A percentile compares a stretch with the other conserved stretches of the same genome.
Conservation (phyloP, 2,888 invertebrate species). For the Heteromyza rotundicornis region DNA sequence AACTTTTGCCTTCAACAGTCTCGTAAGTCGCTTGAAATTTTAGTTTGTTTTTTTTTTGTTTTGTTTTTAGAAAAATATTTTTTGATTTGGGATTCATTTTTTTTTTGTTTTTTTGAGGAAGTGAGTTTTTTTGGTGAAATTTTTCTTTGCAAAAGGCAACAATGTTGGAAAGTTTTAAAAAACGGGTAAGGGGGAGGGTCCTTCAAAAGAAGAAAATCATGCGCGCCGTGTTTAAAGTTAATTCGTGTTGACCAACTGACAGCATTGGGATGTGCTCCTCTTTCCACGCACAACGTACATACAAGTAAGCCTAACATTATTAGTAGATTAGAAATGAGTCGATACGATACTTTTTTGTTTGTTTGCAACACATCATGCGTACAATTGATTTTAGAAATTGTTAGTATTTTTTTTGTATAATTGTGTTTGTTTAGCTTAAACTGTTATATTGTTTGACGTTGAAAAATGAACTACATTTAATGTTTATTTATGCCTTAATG, state of each 20-base stretch:
- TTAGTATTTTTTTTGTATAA: background rate
- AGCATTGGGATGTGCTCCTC: background rate
- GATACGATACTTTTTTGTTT: slow-evolving; percentile 15
- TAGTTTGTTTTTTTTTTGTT: background rate
- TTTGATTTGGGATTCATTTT: no score
- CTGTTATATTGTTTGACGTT: background rate
- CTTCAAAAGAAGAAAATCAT: no score
- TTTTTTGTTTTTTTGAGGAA: no score
- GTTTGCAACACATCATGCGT: background rate
- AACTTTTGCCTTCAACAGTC: no score
- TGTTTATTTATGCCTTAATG: background rate
- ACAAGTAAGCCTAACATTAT: no score
- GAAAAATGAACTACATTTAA: slow-evolving; percentile 7
- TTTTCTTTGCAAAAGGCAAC: no score
- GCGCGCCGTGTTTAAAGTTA: no score
- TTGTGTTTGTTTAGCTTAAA: background rate
- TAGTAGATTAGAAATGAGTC: background rate
- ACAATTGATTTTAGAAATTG: background rate
- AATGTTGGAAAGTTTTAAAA: no score
- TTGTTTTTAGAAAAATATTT: background rate
- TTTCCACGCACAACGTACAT: no score
- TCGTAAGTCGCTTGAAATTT: slow-evolving; percentile 18
- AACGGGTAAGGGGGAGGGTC: no score
- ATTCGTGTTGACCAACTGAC: no score
- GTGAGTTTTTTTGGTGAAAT: no score